Evolutionary conservation across 1,140 invertebrate species (phyloP).

Genomic region (Semibalanus balanoides): DNA sequence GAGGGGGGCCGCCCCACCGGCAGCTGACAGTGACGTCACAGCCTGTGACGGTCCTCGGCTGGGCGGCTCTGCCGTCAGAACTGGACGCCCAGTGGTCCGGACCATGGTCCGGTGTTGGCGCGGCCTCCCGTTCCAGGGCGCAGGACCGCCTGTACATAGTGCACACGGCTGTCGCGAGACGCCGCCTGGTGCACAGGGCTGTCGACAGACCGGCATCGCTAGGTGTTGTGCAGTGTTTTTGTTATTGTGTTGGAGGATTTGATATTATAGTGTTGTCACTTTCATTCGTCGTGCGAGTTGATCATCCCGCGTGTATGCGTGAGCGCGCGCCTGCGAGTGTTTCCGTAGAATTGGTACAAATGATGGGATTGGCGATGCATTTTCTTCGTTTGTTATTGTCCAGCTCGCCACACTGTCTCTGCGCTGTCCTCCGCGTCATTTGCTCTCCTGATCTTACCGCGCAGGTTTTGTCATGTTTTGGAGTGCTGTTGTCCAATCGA

Average conservation of each 20-base stretch:
- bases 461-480: neutral
- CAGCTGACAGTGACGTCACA: too few relatives aligned
- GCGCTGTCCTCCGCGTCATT: neutral
- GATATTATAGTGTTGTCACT: constrained; percentile 2
- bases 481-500: neutral
- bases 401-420: neutral
- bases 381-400: neutral
- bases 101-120: too few relatives aligned
- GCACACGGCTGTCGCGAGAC: neutral
- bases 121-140: too few relatives aligned
- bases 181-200: neutral
- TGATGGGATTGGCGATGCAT: neutral
- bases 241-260: constrained; percentile 1
- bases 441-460: neutral
- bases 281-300: neutral
- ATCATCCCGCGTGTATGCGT: neutral
- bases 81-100: too few relatives aligned
- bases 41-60: too few relatives aligned
- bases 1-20: too few relatives aligned
- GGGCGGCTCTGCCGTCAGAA: neutral
- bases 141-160: neutral
- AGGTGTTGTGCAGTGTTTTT: constrained; percentile 2
- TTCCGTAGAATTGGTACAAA: constrained; percentile 1
- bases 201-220: neutral
- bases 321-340: neutral